A percentile compares a stretch with the other conserved stretches of the same genome.
phyloP scores from a whole-genome alignment of 2,797 vertebrate genomes.

The Chloroceryle inda region DNA sequence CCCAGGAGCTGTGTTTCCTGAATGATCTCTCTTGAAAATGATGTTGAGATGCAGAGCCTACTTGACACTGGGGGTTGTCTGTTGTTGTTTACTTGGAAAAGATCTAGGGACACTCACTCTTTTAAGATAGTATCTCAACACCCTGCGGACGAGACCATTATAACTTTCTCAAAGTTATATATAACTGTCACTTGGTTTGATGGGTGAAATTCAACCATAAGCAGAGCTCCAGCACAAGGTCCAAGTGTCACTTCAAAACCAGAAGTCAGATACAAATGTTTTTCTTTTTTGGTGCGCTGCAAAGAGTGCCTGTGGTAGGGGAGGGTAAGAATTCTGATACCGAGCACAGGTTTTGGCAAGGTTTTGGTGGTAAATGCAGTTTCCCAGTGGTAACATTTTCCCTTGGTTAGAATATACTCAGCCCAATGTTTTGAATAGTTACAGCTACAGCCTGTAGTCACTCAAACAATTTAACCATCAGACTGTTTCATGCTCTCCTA shows the following conservation, averaged over 20 bases:
- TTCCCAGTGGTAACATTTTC: not conserved
- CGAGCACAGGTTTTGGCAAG: not conserved
- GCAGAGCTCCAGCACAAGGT: slow-evolving; percentile 58
- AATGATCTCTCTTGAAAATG: not conserved
- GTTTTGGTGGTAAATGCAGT: not conserved
- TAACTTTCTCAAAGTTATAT: not conserved
- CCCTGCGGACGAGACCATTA: not conserved
- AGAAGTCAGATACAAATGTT: not conserved
- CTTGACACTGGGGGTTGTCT: not conserved
- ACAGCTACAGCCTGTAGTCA: not conserved
- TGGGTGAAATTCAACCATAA: slow-evolving; percentile 8
- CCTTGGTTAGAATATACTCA: not conserved
- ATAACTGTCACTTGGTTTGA: not conserved
- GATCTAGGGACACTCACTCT: not conserved
- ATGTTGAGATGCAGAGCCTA: not conserved
- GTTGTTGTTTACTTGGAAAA: not conserved
- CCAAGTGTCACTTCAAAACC: not conserved
- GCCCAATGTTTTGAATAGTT: not conserved
- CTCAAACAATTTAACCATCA: not conserved
- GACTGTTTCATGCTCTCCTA: not conserved
- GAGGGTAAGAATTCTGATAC: not conserved
- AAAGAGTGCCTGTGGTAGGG: not conserved
- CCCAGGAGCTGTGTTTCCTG: not conserved
- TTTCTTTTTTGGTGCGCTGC: not conserved
- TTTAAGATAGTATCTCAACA: not conserved